phyloP scores from a whole-genome alignment of 2,113 vertebrate genomes.

The Carlito syrichta region DNA sequence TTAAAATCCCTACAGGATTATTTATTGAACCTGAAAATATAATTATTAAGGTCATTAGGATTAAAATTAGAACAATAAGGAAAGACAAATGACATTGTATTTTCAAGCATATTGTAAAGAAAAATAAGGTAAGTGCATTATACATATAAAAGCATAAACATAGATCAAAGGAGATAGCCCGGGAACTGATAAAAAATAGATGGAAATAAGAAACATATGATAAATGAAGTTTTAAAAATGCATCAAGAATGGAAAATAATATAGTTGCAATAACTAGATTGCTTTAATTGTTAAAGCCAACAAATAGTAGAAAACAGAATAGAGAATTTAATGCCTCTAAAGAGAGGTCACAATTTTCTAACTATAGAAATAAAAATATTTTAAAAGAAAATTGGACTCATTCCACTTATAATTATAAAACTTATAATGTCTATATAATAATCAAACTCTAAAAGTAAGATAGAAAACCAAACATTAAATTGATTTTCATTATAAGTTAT shows the following conservation, averaged over 20 bases:
- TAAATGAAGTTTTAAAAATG: background rate
- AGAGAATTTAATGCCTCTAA: background rate
- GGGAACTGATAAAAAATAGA: background rate
- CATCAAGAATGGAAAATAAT: background rate
- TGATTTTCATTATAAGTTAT: background rate
- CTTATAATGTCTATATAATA: background rate
- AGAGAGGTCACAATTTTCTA: background rate
- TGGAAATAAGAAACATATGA: background rate
- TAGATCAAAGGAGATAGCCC: background rate
- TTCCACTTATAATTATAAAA: background rate
- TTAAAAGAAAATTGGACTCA: background rate
- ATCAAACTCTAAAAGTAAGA: background rate
- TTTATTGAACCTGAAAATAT: conserved; percentile 51
- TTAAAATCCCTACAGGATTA: conserved; percentile 62
- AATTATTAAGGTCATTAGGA: conserved; percentile 50
- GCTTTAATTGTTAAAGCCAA: background rate
- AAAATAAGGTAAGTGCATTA: background rate
- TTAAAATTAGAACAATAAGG: background rate
- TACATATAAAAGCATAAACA: background rate
- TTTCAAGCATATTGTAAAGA: conserved; percentile 37
- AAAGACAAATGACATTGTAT: background rate
- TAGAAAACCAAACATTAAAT: background rate
- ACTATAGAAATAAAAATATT: background rate
- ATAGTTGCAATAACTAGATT: too few relatives aligned
- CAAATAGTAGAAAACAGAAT: background rate